Evolutionary conservation across 2,113 vertebrate genomes (phyloP), one percentile per base, ranked within the genome.

Genomic region (Conger conger): DNA sequence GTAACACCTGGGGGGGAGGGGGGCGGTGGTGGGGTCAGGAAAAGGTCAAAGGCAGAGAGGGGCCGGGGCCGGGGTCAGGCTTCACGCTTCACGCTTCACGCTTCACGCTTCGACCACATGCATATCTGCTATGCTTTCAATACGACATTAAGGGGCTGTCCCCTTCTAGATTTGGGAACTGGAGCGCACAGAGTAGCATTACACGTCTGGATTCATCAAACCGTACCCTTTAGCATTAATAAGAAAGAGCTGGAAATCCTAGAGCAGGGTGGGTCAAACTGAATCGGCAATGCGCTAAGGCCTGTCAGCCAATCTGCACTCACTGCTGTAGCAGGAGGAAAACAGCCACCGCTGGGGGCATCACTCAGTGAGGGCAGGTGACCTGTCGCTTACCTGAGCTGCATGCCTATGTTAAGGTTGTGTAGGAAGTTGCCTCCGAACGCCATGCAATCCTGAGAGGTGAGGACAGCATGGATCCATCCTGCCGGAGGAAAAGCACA

Each of bases 381-480:
- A 33, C 20, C 33, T 3, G 11, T 53, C 79, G 90, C 94, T 87
- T 88, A 99, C 98, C 98, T 99, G 97, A 99, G 98, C 95, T 99
- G 98, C 98, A 99, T 99, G 96, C 96, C 96, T 91, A 99, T 99
- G 90, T 99, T 99, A 89, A 99, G 98, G 94, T 99, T 99, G 94
- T 99, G 98, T 92, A 99, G 97, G 94, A 99, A 99, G 93, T 99
- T 99, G 85, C 98, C 98, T 91, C 98, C 98, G 83, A 99, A 99
- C 85, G 98, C 98, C 98, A 99, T 99, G 95, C 98, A 99, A 94
- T 99, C 98, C 96, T 99, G 97, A 97, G 98, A 98, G 79, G 98
- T 99, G 92, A 99, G 97, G 92, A 99, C 98, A 87, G 95, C 98
- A 3, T 99, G 98, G 92, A 99, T 99, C 98, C 98, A 99, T 91